phyloP scores from a whole-genome alignment of 2,797 vertebrate species.

The Halcyon chelicuti region DNA sequence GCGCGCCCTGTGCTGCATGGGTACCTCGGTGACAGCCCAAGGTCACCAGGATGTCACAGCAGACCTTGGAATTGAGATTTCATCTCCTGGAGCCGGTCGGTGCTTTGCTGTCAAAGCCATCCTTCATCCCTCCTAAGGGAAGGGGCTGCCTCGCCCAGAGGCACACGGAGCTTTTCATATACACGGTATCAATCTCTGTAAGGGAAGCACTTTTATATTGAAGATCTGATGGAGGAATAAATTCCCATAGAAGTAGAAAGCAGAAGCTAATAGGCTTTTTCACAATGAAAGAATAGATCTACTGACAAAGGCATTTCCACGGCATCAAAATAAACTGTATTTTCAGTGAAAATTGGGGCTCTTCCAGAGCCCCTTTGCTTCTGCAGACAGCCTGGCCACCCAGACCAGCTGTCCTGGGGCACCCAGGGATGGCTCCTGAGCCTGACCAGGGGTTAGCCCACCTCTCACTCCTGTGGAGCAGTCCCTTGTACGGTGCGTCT shows the following conservation, averaged over 20 bases:
- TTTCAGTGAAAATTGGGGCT: not conserved
- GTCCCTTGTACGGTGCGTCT: rapidly evolving
- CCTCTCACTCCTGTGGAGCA: rapidly evolving
- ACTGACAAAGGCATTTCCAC: conserved; percentile 55
- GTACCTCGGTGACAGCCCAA: not conserved
- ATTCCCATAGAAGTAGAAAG: conserved; percentile 64
- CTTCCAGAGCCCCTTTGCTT: not conserved
- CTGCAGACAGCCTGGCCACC: not conserved
- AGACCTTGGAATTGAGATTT: conserved; percentile 51
- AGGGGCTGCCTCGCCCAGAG: not conserved
- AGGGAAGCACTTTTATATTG: conserved; percentile 61
- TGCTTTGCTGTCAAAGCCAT: conserved; percentile 48
- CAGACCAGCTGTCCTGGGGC: rapidly evolving
- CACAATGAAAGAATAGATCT: conserved; percentile 55
- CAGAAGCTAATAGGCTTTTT: conserved; percentile 49
- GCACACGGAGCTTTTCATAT: not conserved
- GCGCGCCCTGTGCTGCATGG: rapidly evolving
- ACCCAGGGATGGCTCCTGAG: not conserved
- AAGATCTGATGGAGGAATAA: conserved; percentile 69
- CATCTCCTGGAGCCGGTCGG: not conserved
- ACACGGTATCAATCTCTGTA: conserved; percentile 7
- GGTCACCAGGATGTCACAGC: conserved; percentile 11
- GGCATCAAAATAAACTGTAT: conserved; percentile 43
- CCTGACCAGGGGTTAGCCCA: rapidly evolving
- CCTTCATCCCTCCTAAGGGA: conserved; percentile 30